Conservation (phyloP, 2,113 vertebrate species). For the Sprattus sprattus region DNA sequence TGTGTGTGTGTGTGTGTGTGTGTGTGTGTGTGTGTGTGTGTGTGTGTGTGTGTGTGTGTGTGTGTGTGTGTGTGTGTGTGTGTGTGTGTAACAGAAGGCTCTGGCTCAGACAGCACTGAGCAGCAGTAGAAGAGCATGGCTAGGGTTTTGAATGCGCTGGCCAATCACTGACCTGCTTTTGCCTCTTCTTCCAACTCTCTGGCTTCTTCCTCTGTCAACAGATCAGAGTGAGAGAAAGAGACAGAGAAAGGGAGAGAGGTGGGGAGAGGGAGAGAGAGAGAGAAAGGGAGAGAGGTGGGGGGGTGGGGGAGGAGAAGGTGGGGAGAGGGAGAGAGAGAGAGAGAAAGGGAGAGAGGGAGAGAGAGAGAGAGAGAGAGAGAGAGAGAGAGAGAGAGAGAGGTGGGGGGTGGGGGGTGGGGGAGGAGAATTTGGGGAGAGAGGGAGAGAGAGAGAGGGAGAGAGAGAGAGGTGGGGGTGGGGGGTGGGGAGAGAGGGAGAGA, state of each 20-base stretch:
- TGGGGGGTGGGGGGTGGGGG: too few species aligned
- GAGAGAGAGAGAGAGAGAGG: background rate
- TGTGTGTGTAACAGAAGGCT: background rate
- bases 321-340: too few species aligned
- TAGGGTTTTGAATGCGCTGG: too few species aligned
- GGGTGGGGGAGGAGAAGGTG: too few species aligned
- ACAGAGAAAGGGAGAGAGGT: too few species aligned
- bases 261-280: background rate
- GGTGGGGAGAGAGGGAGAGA: conserved; percentile 19
- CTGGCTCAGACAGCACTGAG: too few species aligned
- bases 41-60: background rate
- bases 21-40: conserved; percentile 15
- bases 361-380: background rate
- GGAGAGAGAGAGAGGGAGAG: conserved; percentile 23
- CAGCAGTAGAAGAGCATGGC: too few species aligned
- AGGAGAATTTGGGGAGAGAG: background rate
- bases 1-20: conserved; percentile 30
- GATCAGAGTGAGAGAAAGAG: conserved; percentile 28
- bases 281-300: conserved; percentile 8
- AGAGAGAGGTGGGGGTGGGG: too few species aligned
- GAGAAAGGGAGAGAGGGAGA: background rate
- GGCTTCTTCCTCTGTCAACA: conserved; percentile 76
- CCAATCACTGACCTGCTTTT: conserved; percentile 81
- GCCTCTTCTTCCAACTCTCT: conserved; percentile 80
- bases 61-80: background rate